These are phyloP conservation scores for Tyto alba DNA, from an alignment of 2,113 vertebrate species.

Conservation along the genomic window DNA sequence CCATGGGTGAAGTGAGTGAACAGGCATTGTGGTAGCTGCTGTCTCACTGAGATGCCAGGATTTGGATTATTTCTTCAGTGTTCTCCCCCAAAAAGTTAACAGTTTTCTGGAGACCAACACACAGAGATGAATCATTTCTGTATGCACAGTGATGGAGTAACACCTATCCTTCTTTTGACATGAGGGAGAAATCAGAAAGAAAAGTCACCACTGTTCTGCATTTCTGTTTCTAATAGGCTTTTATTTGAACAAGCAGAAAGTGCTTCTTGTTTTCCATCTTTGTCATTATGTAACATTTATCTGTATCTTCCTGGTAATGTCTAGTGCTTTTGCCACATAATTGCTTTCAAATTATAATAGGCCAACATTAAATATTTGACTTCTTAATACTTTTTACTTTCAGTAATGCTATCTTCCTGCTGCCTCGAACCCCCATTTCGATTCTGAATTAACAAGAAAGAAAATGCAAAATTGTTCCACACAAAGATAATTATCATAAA, in stretches of 20 bases:
- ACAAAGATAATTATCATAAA: slow-evolving; percentile 81
- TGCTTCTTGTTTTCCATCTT: slow-evolving; percentile 24
- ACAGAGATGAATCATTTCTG: background rate
- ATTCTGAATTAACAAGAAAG: slow-evolving; percentile 58
- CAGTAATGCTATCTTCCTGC: slow-evolving; percentile 29
- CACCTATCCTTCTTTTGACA: background rate
- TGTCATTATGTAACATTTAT: background rate
- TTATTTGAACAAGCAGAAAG: background rate
- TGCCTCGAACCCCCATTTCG: slow-evolving; percentile 19
- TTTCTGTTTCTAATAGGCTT: background rate
- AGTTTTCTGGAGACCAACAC: background rate
- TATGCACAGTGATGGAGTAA: background rate
- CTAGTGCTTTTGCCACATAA: slow-evolving; percentile 55
- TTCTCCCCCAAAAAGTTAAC: background rate
- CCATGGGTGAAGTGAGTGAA: background rate
- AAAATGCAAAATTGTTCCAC: slow-evolving; percentile 73
- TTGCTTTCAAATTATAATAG: slow-evolving; percentile 59
- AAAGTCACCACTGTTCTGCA: background rate
- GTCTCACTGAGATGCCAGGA: background rate
- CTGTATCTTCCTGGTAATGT: slow-evolving; percentile 46
- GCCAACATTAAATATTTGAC: slow-evolving; percentile 67
- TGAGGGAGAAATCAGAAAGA: background rate
- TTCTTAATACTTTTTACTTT: slow-evolving; percentile 42
- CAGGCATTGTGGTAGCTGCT: background rate
- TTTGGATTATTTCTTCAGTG: background rate